A percentile compares a stretch with the other conserved stretches of the same genome.
Evolutionary conservation across 35 echinoderm and acorn worm genomes (phyloP).

Genomic region (Patiria miniata): DNA sequence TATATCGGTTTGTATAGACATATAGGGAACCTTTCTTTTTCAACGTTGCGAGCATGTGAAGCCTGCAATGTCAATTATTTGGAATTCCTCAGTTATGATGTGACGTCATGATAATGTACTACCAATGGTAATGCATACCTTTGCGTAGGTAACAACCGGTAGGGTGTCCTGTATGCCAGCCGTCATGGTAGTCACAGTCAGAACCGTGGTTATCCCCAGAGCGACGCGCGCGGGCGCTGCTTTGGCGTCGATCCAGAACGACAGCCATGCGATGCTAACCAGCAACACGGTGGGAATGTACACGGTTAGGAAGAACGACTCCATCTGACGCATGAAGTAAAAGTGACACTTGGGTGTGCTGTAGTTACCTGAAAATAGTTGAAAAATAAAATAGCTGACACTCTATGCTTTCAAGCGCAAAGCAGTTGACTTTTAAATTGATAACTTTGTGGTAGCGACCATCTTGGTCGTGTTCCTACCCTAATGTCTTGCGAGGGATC

Average conservation of each 20-base stretch:
- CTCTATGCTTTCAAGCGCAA: too few species aligned
- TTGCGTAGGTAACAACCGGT: conserved; percentile 70
- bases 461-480: too few species aligned
- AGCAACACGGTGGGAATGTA: conserved; percentile 69
- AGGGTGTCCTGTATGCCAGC: conserved; percentile 67
- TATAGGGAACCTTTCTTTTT: too few species aligned
- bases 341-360: conserved; percentile 32
- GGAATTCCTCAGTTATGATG: too few species aligned
- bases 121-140: conserved; percentile 25
- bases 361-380: conserved; percentile 35
- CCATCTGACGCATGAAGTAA: conserved; percentile 57
- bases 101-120: not conserved
- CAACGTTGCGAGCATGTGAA: too few species aligned
- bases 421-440: too few species aligned
- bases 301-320: conserved; percentile 59
- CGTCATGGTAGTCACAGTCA: conserved; percentile 74
- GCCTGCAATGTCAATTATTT: too few species aligned
- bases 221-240: conserved; percentile 67
- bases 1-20: too few species aligned
- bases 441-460: too few species aligned
- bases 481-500: too few species aligned
- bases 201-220: conserved; percentile 71
- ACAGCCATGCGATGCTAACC: conserved; percentile 66
- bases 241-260: conserved; percentile 72
- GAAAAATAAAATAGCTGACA: too few species aligned